Percentiles rank a stretch among this genome's conserved stretches.
Conservation (phyloP, 2,797 vertebrate species). For the Xenops minutus region DNA sequence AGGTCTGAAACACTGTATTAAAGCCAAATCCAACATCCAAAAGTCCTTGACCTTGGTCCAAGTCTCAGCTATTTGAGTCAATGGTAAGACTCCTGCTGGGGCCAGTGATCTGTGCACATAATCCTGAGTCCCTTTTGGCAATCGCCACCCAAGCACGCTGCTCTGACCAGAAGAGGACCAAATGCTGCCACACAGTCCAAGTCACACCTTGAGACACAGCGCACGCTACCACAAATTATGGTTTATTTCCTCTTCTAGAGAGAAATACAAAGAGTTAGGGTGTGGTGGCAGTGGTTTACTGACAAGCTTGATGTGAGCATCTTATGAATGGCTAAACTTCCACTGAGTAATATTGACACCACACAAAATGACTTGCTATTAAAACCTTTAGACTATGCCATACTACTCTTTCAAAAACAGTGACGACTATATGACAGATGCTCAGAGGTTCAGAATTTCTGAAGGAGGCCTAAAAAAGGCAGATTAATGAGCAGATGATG, state of each 20-base stretch:
- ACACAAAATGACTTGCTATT: background rate
- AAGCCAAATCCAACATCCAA: background rate
- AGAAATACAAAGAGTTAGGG: background rate
- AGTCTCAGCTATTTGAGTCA: background rate
- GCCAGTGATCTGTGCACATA: background rate
- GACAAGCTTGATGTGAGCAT: background rate
- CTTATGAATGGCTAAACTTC: background rate
- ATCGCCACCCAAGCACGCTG: accelerated
- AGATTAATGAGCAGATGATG: constrained; percentile 51
- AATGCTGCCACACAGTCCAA: background rate
- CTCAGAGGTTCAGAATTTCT: constrained; percentile 24
- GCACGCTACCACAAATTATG: background rate
- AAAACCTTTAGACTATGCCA: background rate
- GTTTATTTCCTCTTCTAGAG: background rate
- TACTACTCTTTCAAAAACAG: background rate
- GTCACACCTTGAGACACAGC: background rate
- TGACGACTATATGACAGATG: constrained; percentile 37
- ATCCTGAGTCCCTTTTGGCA: background rate
- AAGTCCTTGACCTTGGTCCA: background rate
- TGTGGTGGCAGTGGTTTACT: background rate
- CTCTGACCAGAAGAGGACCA: background rate
- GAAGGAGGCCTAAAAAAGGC: constrained; percentile 37
- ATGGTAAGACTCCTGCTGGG: background rate
- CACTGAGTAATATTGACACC: background rate
- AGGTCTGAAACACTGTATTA: background rate